These are phyloP conservation scores for Caradrina clavipalpis DNA, from an alignment of 2,888 invertebrate species.

Conservation along the genomic window DNA sequence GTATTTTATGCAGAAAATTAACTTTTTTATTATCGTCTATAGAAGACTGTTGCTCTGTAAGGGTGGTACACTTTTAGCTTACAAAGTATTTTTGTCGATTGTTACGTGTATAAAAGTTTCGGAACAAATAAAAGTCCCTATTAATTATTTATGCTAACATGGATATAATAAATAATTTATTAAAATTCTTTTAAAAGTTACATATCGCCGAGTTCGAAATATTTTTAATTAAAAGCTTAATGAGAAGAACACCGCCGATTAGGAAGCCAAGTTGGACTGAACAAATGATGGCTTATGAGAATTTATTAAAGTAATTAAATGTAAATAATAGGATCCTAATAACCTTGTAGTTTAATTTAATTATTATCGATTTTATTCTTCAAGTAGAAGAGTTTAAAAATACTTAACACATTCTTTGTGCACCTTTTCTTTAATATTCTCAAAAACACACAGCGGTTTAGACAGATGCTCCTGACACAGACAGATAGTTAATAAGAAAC, in stretches of 20 bases:
- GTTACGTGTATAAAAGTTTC: background rate
- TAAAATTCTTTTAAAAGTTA: slow-evolving; percentile 48
- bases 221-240: slow-evolving; percentile 55
- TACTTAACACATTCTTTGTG: too few species aligned
- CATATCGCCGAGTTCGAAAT: slow-evolving; percentile 28
- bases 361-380: too few species aligned
- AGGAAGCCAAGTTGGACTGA: slow-evolving; percentile 10
- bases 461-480: too few species aligned
- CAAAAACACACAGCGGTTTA: too few species aligned
- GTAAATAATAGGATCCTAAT: slow-evolving; percentile 18
- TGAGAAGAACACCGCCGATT: slow-evolving; percentile 37
- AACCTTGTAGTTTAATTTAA: slow-evolving; percentile 22
- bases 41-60: background rate
- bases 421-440: too few species aligned
- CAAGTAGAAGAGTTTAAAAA: too few species aligned
- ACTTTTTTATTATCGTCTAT: background rate
- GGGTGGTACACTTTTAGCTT: background rate
- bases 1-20: background rate
- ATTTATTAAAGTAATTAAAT: slow-evolving; percentile 33
- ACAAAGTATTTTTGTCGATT: slow-evolving; percentile 7
- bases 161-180: slow-evolving; percentile 36
- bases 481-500: too few species aligned
- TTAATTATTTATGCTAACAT: slow-evolving; percentile 15
- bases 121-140: slow-evolving; percentile 6
- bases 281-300: slow-evolving; percentile 34